These are phyloP conservation scores for Mormyrops attenuatus DNA, from an alignment of 2,797 vertebrate genomes.

Conservation along the genomic window DNA sequence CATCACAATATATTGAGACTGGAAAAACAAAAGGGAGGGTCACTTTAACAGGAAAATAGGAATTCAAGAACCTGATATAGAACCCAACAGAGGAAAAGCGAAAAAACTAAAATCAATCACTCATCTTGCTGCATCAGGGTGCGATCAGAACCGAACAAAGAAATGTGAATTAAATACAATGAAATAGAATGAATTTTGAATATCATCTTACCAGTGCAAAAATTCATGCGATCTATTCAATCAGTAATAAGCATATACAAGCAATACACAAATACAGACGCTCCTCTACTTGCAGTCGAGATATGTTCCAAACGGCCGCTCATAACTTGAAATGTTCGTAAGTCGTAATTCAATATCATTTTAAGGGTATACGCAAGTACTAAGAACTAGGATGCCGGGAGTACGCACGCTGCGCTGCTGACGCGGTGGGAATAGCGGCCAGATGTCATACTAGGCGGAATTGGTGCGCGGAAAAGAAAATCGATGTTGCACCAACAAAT, in stretches of 20 bases:
- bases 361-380: too few species aligned
- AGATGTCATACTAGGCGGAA: too few species aligned
- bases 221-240: neutral
- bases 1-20: neutral
- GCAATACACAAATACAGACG: too few species aligned
- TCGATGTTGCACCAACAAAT: neutral
- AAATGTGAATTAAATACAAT: neutral
- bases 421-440: too few species aligned
- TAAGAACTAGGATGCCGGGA: too few species aligned
- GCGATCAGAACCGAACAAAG: neutral
- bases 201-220: neutral
- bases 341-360: too few species aligned
- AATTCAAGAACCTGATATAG: neutral
- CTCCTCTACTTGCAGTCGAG: too few species aligned
- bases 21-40: neutral
- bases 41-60: neutral
- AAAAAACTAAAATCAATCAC: neutral
- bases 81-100: neutral
- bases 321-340: too few species aligned
- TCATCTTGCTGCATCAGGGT: neutral
- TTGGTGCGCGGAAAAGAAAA: too few species aligned
- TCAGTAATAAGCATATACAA: neutral
- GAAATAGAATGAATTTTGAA: neutral
- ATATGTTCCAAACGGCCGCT: too few species aligned
- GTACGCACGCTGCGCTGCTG: too few species aligned